These are phyloP conservation scores for Chydorus sphaericus DNA, from an alignment of 2,888 invertebrate species.

Conservation along the genomic window DNA sequence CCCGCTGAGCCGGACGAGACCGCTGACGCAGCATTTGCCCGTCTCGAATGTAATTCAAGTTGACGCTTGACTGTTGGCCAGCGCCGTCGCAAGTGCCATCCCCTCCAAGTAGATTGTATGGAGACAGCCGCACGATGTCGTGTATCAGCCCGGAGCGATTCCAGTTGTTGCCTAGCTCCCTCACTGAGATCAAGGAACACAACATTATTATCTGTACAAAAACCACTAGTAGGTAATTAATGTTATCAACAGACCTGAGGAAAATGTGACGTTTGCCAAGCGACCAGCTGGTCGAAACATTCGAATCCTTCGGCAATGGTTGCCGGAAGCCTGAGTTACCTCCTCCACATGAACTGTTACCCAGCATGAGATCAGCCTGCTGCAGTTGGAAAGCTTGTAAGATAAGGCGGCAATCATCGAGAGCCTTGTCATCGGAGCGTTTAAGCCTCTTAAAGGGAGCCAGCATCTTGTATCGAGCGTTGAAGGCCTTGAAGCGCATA, in stretches of 20 bases:
- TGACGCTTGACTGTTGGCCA: slow-evolving; percentile 42
- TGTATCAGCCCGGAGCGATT: slow-evolving; percentile 60
- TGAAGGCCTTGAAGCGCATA: slow-evolving; percentile 87
- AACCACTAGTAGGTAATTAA: background rate
- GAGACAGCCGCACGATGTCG: slow-evolving; percentile 64
- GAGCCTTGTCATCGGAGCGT: slow-evolving; percentile 33
- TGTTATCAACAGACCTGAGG: slow-evolving; percentile 36
- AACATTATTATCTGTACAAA: background rate
- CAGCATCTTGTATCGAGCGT: slow-evolving; percentile 65
- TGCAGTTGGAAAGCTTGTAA: slow-evolving; percentile 51
- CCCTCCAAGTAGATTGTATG: slow-evolving; percentile 72
- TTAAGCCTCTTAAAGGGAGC: slow-evolving; percentile 50
- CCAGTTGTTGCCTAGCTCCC: slow-evolving; percentile 77
- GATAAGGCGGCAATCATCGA: slow-evolving; percentile 57
- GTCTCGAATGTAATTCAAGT: slow-evolving; percentile 15
- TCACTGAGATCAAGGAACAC: slow-evolving; percentile 46
- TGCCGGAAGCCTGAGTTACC: no score
- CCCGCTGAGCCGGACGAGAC: no score
- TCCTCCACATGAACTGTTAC: no score
- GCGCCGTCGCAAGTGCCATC: slow-evolving; percentile 51
- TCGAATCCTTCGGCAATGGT: slow-evolving; percentile 22
- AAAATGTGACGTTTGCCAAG: slow-evolving; percentile 86
- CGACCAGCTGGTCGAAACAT: slow-evolving; percentile 68
- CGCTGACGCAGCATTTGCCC: no score
- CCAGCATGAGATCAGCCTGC: slow-evolving; percentile 22